Percentiles rank a stretch among this genome's conserved stretches.
Evolutionary conservation across 2,797 vertebrate species (phyloP).

Genomic region (Spondyliosoma cantharus): DNA sequence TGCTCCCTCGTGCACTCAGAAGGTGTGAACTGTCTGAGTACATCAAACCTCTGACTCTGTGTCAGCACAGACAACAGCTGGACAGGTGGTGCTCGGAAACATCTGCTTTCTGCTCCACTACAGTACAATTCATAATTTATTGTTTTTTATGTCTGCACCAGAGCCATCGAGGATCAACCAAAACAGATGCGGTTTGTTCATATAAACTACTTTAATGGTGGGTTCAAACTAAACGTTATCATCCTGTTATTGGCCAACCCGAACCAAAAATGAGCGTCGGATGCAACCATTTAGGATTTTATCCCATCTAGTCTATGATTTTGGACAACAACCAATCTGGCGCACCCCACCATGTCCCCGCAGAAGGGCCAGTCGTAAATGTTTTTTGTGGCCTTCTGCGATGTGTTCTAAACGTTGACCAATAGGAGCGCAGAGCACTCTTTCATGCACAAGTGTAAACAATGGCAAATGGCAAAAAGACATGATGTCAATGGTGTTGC

Average conservation of each 20-base stretch:
- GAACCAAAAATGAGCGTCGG: background rate
- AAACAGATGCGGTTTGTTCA: background rate
- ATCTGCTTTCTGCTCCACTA: background rate
- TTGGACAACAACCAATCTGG: too few relatives aligned
- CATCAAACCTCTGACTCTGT: background rate
- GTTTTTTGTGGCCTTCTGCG: too few relatives aligned
- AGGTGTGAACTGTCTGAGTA: conserved; percentile 1
- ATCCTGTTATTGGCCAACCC: background rate
- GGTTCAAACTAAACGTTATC: background rate
- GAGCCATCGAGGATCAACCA: background rate
- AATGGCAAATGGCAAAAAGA: too few relatives aligned
- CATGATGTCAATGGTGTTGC: too few relatives aligned
- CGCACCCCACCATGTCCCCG: too few relatives aligned
- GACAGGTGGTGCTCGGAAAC: background rate
- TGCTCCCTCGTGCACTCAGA: background rate
- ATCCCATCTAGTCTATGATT: too few relatives aligned
- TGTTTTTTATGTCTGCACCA: background rate
- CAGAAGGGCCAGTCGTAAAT: too few relatives aligned
- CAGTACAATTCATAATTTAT: background rate
- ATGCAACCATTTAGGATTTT: too few relatives aligned
- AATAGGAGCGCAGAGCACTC: too few relatives aligned
- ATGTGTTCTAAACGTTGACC: too few relatives aligned
- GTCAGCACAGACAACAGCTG: conserved; percentile 16
- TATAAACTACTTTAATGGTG: background rate
- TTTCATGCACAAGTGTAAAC: too few relatives aligned